Evolutionary conservation across 37 sponge, comb jelly and placozoan species (phyloP).

Genomic region (Aplysina aerophoba): DNA sequence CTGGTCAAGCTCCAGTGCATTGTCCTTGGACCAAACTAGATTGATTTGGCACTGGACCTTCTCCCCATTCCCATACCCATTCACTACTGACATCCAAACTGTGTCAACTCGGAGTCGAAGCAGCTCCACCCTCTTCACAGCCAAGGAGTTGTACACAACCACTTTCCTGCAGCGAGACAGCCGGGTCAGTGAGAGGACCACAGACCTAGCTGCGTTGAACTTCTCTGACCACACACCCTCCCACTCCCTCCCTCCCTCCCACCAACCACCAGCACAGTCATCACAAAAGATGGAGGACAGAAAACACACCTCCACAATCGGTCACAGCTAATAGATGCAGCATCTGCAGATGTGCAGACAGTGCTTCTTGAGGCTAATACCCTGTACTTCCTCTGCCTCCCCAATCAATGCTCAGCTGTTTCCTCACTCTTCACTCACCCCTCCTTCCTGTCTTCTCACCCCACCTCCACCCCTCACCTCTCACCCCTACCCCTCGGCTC

Average conservation of each 20-base stretch:
- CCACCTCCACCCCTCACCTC: too few species aligned
- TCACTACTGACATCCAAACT: constrained; percentile 28
- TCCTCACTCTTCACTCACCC: too few species aligned
- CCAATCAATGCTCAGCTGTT: too few species aligned
- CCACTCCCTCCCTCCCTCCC: not conserved
- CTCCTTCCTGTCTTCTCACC: too few species aligned
- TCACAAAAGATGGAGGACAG: not conserved
- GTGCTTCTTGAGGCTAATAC: too few species aligned
- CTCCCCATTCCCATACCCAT: constrained; percentile 26
- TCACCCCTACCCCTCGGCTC: too few species aligned
- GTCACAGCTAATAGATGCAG: too few species aligned
- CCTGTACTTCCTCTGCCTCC: too few species aligned
- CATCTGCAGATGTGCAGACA: too few species aligned
- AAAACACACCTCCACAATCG: not conserved
- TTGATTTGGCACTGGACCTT: constrained; percentile 59
- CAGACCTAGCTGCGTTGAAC: not conserved
- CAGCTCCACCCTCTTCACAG: constrained; percentile 49
- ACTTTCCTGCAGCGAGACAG: constrained; percentile 33
- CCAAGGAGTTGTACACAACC: constrained; percentile 64
- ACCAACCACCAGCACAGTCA: not conserved
- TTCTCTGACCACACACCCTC: not conserved
- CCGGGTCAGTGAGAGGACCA: not conserved
- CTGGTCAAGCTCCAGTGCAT: not conserved
- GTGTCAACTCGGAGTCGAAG: constrained; percentile 50
- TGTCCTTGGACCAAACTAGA: constrained; percentile 39